A percentile compares a stretch with the other conserved stretches of the same genome.
Evolutionary conservation across 2,888 invertebrate genomes (phyloP).

Genomic region (Lottia scabra): DNA sequence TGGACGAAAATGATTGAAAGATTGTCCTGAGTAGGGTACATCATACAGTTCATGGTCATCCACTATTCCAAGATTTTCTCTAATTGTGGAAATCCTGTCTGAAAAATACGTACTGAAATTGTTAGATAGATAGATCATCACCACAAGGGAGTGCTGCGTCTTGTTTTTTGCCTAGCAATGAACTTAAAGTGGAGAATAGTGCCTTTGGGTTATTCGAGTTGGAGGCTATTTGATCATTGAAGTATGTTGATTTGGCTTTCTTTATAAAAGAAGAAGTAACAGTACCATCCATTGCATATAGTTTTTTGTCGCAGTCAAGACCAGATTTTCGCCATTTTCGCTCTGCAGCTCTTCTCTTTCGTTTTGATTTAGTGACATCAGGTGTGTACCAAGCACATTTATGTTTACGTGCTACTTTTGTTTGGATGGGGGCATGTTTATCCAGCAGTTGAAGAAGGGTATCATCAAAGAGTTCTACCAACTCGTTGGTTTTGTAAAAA

Average conservation of each 20-base stretch:
- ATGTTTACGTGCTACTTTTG: too few relatives aligned
- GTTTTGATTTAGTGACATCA: too few relatives aligned
- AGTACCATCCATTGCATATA: background rate
- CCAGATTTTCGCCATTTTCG: too few relatives aligned
- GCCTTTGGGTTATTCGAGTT: background rate
- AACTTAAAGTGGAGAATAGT: background rate
- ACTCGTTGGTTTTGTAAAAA: too few relatives aligned
- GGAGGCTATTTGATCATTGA: background rate
- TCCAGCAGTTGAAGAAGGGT: too few relatives aligned
- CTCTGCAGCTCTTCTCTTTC: too few relatives aligned
- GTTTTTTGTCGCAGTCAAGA: background rate
- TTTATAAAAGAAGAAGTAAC: background rate
- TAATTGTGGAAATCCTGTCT: too few relatives aligned
- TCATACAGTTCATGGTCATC: background rate
- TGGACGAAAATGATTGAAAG: background rate
- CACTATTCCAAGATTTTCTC: too few relatives aligned
- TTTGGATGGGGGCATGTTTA: too few relatives aligned
- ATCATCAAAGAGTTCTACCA: too few relatives aligned
- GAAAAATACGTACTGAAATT: background rate
- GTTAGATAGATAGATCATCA: background rate
- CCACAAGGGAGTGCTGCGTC: background rate
- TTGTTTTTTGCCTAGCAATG: background rate
- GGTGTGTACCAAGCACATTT: too few relatives aligned
- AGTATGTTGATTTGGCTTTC: background rate
- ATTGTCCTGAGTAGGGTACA: background rate